Base-by-base conservation (phyloP, 2,797 vertebrate species). In the Nyctalus aviator region DNA sequence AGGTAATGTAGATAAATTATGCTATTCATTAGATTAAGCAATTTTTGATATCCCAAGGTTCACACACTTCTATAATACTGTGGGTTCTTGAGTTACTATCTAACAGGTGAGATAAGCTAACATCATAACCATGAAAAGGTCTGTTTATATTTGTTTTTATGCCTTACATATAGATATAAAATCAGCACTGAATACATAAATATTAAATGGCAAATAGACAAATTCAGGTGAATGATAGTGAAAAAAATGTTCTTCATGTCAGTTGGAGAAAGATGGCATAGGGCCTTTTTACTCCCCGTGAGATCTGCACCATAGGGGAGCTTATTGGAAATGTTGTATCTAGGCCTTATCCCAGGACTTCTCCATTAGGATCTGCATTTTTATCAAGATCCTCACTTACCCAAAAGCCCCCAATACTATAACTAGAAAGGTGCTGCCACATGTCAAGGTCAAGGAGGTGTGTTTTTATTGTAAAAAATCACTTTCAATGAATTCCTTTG, bases 121-220 rank as follows among this genome's bases (percentile, higher is more conserved):
- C 11, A 46, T 44, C 35, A 73, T 57, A 84, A 30, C 35, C 23
- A 50, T 68, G n/a, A 86, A 41, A 2, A 8, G 69, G 62, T 94
- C 12, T 84, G 14, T 78, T 87, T 92, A 18, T 92, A 53, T 84
- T 86, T 71, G 8, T 23, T 84, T 87, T 59, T 41, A 27, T 81
- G 17, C 11, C 30, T 82, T 81, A 89, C 21, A 62, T 4, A 55
- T 37, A 79, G 55, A 64, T 0, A 50, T n/a, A 41, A 69, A 77
- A 77, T 72, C 25, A 62, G 5, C 27, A 69, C 5, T 88, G 62
- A 59, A n/a, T 72, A 13, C 20, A 3, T 53, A 55, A 48, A 78
- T 68, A 3, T 35, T 88, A 84, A 75, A 75, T 75, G 6, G 18
- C 5, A 71, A 87, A 32, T 35, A 83, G 46, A 87, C 59, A 10